phyloP scores from a whole-genome alignment of 1,140 invertebrate species.

The Triops cancriformis region DNA sequence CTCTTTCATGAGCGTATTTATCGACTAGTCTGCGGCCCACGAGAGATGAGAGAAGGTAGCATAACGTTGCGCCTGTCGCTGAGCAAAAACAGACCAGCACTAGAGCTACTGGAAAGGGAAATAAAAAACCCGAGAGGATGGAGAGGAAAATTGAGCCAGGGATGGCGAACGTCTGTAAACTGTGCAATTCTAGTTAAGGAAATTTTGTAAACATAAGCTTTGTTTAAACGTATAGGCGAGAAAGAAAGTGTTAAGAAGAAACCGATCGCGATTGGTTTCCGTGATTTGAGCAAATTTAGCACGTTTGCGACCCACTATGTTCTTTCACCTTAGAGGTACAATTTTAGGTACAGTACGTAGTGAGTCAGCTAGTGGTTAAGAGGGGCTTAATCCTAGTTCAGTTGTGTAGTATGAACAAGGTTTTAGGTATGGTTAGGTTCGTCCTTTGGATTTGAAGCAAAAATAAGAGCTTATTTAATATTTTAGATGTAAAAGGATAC shows the following conservation, averaged over 20 bases:
- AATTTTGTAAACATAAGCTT: not conserved
- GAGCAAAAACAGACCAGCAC: conserved; percentile 91
- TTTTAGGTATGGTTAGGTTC: no score
- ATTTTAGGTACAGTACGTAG: no score
- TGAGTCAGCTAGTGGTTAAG: no score
- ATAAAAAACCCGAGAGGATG: conserved; percentile 94
- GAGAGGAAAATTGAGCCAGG: conserved; percentile 97
- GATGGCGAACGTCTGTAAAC: conserved; percentile 98
- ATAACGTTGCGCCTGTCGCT: conserved; percentile 87
- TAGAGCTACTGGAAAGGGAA: conserved; percentile 83
- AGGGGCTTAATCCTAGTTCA: no score
- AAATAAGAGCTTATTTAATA: conserved; percentile 11
- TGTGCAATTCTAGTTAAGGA: conserved; percentile 39
- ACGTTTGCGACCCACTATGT: no score
- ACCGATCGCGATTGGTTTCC: no score
- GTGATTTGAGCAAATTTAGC: no score
- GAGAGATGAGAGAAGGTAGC: conserved; percentile 85
- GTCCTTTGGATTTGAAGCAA: no score
- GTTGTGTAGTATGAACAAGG: no score
- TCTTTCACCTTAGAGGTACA: no score
- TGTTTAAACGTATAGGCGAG: no score
- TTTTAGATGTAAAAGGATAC: conserved; percentile 70
- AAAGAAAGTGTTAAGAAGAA: no score
- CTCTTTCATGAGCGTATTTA: conserved; percentile 81
- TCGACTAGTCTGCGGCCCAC: conserved; percentile 74